Evolutionary conservation across 1,140 invertebrate genomes (phyloP).

Genomic region (Wasmannia auropunctata): DNA sequence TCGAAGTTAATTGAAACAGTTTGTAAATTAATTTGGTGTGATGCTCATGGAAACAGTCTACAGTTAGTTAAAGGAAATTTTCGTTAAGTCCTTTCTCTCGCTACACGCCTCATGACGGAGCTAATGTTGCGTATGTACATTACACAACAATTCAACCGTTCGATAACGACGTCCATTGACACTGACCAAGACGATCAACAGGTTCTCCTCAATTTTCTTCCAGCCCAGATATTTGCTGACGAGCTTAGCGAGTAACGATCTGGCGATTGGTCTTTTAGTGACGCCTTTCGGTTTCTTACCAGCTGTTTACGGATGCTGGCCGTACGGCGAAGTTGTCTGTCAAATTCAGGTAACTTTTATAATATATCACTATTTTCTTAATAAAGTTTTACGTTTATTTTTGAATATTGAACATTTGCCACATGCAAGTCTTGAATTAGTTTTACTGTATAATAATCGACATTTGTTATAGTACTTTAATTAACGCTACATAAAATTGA

Average conservation of each 20-base stretch:
- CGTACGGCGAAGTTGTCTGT: conserved; percentile 94
- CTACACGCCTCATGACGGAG: background rate
- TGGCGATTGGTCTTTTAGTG: conserved; percentile 93
- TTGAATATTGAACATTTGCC: background rate
- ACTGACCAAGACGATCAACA: conserved; percentile 68
- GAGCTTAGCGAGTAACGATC: conserved; percentile 92
- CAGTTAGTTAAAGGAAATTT: background rate
- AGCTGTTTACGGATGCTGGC: conserved; percentile 93
- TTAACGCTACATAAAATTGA: background rate
- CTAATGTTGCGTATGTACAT: background rate
- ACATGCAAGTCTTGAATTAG: background rate
- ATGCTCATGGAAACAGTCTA: background rate
- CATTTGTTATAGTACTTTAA: background rate
- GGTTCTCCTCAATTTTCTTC: conserved; percentile 81
- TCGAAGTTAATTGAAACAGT: background rate
- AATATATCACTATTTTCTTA: background rate
- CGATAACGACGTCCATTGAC: background rate
- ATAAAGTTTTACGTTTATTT: background rate
- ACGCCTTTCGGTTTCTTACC: conserved; percentile 93
- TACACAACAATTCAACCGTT: conserved; percentile 21
- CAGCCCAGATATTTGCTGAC: conserved; percentile 94
- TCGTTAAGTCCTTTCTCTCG: conserved; percentile 22
- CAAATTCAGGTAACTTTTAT: conserved; percentile 92
- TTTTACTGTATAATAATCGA: background rate
- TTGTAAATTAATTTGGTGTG: background rate